These are phyloP conservation scores for Suillia variegata DNA, from an alignment of 2,888 invertebrate species.

Conservation along the genomic window DNA sequence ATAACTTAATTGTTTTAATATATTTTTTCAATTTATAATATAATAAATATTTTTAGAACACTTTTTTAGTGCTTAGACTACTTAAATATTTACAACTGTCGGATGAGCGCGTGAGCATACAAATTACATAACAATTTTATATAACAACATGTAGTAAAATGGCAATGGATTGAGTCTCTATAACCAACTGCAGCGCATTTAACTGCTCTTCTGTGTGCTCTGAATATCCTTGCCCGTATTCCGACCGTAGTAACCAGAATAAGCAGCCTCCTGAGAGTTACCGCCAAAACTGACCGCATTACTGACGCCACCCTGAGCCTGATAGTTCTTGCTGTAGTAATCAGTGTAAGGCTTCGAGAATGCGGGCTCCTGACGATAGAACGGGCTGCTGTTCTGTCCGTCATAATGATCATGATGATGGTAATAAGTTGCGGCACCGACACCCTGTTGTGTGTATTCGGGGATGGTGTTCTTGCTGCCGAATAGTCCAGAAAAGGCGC, in stretches of 20 bases:
- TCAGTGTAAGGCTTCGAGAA: conserved; percentile 59
- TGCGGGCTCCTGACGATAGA: conserved; percentile 51
- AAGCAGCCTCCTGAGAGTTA: conserved; percentile 71
- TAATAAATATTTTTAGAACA: too few species aligned
- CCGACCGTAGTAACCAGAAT: conserved; percentile 75
- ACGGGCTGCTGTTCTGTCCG: conserved; percentile 39
- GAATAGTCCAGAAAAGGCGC: conserved; percentile 52
- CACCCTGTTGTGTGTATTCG: conserved; percentile 76
- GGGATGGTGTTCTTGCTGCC: conserved; percentile 58
- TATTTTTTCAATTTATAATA: too few species aligned
- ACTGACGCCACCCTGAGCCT: conserved; percentile 31
- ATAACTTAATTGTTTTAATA: too few species aligned
- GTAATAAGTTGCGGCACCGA: conserved; percentile 70
- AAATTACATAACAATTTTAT: conserved; percentile 7
- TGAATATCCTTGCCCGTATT: conserved; percentile 62
- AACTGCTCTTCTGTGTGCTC: conserved; percentile 36
- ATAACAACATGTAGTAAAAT: conserved; percentile 7
- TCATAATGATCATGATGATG: conserved; percentile 61
- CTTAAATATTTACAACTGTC: neutral
- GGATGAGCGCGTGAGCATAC: neutral
- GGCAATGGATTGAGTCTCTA: conserved; percentile 37
- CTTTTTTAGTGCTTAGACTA: too few species aligned
- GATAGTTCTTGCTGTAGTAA: conserved; percentile 61
- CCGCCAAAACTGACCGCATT: conserved; percentile 69
- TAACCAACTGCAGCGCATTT: conserved; percentile 22